phyloP scores from a whole-genome alignment of 2,888 invertebrate species.

The Tipula helvola region DNA sequence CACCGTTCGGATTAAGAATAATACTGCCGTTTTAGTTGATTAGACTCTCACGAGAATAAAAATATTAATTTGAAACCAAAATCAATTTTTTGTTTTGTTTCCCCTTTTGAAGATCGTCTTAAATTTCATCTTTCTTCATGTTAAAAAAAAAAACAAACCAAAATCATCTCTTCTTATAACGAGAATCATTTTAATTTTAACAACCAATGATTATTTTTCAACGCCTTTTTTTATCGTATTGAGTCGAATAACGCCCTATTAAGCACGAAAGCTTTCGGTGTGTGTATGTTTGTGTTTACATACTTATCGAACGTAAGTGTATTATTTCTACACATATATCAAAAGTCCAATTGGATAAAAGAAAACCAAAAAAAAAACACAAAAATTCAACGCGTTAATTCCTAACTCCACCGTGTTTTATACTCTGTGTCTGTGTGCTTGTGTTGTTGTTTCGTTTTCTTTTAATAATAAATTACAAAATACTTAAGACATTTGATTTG shows the following conservation, averaged over 20 bases:
- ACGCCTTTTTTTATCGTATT: neutral
- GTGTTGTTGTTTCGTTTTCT: neutral
- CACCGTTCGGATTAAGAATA: no score
- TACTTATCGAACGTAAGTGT: neutral
- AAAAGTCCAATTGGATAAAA: neutral
- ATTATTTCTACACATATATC: neutral
- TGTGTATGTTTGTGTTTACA: neutral
- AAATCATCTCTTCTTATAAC: neutral
- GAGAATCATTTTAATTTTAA: neutral
- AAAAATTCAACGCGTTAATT: neutral
- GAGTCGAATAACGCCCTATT: neutral
- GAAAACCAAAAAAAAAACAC: neutral
- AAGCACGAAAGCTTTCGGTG: neutral
- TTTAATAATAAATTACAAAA: neutral
- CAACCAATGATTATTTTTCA: neutral
- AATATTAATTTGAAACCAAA: no score
- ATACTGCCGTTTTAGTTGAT: no score
- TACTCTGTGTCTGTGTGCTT: neutral
- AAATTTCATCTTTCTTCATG: neutral
- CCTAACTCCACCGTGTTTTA: neutral
- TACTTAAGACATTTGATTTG: neutral
- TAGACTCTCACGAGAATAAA: no score
- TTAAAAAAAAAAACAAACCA: neutral
- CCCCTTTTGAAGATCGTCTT: neutral
- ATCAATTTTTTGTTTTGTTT: neutral